phyloP scores from a whole-genome alignment of 2,113 vertebrate genomes.

The Sylvietta virens region DNA sequence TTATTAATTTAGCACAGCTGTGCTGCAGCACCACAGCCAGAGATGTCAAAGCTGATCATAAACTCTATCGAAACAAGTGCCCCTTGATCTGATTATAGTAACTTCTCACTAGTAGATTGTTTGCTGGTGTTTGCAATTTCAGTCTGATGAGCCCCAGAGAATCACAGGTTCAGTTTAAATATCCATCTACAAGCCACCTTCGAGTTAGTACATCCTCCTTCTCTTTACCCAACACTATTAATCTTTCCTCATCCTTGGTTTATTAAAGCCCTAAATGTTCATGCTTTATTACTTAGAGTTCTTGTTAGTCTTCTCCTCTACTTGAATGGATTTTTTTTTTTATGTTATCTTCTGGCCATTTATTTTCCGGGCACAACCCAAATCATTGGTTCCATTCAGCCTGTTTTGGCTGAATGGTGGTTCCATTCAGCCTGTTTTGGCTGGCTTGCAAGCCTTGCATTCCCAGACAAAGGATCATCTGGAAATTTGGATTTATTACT shows the following conservation, averaged over 20 bases:
- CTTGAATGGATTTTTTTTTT: neutral
- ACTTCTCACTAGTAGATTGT: neutral
- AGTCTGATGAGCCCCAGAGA: neutral
- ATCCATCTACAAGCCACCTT: neutral
- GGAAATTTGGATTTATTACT: neutral
- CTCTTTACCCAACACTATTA: neutral
- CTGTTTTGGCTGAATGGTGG: neutral
- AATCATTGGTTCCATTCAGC: neutral
- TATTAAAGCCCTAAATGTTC: neutral
- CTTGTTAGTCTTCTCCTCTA: neutral
- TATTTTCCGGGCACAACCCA: neutral
- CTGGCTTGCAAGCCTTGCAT: neutral
- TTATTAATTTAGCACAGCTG: neutral
- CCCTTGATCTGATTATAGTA: neutral
- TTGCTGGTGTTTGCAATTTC: neutral
- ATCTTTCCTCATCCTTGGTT: neutral
- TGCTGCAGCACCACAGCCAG: neutral
- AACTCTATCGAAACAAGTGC: neutral
- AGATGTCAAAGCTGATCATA: neutral
- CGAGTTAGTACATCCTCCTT: neutral
- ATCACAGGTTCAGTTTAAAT: neutral
- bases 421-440: neutral
- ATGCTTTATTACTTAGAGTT: neutral
- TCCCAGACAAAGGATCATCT: neutral
- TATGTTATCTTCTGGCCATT: neutral